Percentiles rank a stretch among this genome's conserved stretches.
phyloP scores from a whole-genome alignment of 2,113 vertebrate species.

The Perccottus glenii region DNA sequence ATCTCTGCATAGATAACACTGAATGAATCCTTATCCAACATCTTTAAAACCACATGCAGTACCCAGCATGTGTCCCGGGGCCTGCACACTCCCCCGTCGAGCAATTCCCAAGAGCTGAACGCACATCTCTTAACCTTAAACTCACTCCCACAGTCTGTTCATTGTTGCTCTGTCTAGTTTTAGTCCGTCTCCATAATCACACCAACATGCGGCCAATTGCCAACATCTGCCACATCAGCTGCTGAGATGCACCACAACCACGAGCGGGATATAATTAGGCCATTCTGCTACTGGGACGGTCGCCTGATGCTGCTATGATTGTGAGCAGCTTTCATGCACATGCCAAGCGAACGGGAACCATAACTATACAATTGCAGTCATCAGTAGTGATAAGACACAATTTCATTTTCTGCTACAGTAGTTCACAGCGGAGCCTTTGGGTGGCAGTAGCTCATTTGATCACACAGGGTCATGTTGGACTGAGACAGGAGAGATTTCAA shows the following conservation, averaged over 20 bases:
- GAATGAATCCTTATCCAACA: not conserved
- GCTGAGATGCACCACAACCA: slow-evolving; percentile 45
- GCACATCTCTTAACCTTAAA: slow-evolving; percentile 18
- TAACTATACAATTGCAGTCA: slow-evolving; percentile 37
- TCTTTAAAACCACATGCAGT: slow-evolving; percentile 3
- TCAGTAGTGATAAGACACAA: slow-evolving; percentile 29
- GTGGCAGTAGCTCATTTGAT: slow-evolving; percentile 1
- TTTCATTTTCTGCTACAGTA: slow-evolving; percentile 20
- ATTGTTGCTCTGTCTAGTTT: slow-evolving; percentile 50
- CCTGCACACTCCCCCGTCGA: not conserved
- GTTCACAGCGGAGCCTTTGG: not conserved
- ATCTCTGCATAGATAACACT: not conserved
- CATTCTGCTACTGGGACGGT: slow-evolving; percentile 41
- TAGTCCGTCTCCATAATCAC: slow-evolving; percentile 56
- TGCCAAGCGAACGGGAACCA: slow-evolving; percentile 39
- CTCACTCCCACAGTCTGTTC: not conserved
- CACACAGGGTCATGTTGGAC: too few species aligned
- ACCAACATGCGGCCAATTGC: slow-evolving; percentile 26
- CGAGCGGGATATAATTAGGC: slow-evolving; percentile 50
- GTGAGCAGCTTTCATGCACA: slow-evolving; percentile 52
- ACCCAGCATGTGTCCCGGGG: slow-evolving; percentile 12
- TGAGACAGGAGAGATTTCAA: too few species aligned
- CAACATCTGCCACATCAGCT: slow-evolving; percentile 69
- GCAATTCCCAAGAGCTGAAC: not conserved
- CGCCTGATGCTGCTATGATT: slow-evolving; percentile 56